A percentile compares a stretch with the other conserved stretches of the same genome.
Evolutionary conservation across 2,797 vertebrate genomes (phyloP).

Genomic region (Corythornis leucogaster): DNA sequence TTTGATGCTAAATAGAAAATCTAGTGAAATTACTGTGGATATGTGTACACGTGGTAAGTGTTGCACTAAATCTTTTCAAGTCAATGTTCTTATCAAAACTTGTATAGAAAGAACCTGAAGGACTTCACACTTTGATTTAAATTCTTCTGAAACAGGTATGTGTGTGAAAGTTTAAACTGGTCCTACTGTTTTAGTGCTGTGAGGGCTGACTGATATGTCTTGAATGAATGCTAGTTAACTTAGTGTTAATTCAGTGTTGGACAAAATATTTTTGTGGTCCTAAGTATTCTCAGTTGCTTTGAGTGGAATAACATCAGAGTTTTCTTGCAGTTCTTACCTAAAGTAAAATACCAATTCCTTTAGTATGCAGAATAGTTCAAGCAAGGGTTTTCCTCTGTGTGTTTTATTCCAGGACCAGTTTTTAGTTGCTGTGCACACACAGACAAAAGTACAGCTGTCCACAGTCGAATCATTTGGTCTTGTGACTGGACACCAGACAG

Average conservation of each 20-base stretch:
- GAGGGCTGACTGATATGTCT: not conserved
- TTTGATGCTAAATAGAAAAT: not conserved
- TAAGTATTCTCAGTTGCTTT: not conserved
- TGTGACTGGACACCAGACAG: constrained; percentile 95
- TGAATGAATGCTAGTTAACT: not conserved
- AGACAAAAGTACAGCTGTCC: constrained; percentile 87
- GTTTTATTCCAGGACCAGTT: constrained; percentile 79
- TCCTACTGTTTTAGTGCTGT: not conserved
- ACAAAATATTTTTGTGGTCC: not conserved
- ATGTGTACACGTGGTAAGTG: fast-evolving
- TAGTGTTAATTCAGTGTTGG: not conserved
- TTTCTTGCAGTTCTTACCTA: not conserved
- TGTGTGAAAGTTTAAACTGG: not conserved
- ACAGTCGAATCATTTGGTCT: constrained; percentile 96
- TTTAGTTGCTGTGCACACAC: constrained; percentile 89
- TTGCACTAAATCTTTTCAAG: not conserved
- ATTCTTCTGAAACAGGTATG: not conserved
- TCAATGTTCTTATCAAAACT: not conserved
- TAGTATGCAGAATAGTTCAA: not conserved
- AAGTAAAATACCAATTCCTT: not conserved
- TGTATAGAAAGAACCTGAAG: not conserved
- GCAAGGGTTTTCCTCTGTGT: not conserved
- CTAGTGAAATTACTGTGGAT: not conserved
- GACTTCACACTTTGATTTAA: not conserved
- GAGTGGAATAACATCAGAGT: not conserved